phyloP scores from a whole-genome alignment of 2,888 invertebrate species.

The Campoletis raptor region DNA sequence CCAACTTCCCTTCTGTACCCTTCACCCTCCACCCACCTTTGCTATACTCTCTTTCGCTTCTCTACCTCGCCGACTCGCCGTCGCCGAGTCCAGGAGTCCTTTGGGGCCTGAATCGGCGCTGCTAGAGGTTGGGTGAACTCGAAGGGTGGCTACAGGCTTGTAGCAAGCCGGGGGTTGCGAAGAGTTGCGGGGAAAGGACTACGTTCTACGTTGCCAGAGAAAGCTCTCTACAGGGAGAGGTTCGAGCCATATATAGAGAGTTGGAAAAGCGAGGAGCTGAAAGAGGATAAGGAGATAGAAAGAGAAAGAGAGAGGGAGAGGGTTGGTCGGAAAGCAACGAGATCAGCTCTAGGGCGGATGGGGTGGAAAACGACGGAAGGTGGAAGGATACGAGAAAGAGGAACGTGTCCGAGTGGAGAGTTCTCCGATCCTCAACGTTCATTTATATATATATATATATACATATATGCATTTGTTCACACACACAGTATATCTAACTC shows the following conservation, averaged over 20 bases:
- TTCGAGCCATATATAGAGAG: slow-evolving; percentile 54
- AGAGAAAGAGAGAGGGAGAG: slow-evolving; percentile 38
- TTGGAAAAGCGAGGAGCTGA: slow-evolving; percentile 62
- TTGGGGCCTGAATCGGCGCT: slow-evolving; percentile 71
- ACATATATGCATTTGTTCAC: background rate
- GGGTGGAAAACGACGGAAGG: slow-evolving; percentile 65
- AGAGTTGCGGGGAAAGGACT: slow-evolving; percentile 59
- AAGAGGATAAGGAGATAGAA: slow-evolving; percentile 42
- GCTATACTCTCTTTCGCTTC: slow-evolving; percentile 60
- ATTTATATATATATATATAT: slow-evolving; percentile 2
- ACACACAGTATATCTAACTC: slow-evolving; percentile 32
- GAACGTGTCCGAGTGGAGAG: slow-evolving; percentile 67
- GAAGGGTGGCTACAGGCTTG: slow-evolving; percentile 59
- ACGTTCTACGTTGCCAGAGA: slow-evolving; percentile 58
- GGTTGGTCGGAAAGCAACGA: slow-evolving; percentile 33
- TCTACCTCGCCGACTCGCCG: slow-evolving; percentile 69
- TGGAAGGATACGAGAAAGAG: slow-evolving; percentile 66
- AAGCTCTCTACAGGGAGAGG: slow-evolving; percentile 60
- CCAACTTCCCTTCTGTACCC: slow-evolving; percentile 80
- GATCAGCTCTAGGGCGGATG: slow-evolving; percentile 57
- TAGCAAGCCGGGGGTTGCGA: slow-evolving; percentile 38
- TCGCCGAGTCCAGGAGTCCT: slow-evolving; percentile 71
- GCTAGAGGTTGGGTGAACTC: slow-evolving; percentile 54
- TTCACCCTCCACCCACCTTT: slow-evolving; percentile 60
- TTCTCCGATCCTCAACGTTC: slow-evolving; percentile 52